Base-by-base conservation (phyloP, 2,113 vertebrate species). In the Myrmecophaga tridactyla region DNA sequence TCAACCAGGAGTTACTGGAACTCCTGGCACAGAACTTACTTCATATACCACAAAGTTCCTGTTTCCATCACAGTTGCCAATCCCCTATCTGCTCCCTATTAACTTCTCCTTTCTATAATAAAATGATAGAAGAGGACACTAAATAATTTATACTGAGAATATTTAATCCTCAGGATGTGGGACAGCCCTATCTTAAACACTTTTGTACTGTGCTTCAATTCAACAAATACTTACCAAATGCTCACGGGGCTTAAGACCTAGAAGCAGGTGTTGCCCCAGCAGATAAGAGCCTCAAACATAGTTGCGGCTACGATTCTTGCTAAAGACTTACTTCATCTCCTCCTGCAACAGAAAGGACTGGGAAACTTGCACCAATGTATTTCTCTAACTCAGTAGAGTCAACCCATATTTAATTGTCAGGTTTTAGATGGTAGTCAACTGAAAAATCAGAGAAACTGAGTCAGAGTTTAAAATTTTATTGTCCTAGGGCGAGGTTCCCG, bases 61-160 rank as follows among this genome's bases (percentile, higher is more conserved):
- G n/a, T 73, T 86, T 89, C 62, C 39, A 60, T 17, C 67, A 17
- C 21, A 70, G 67, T 69, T 70, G 18, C 69, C 69, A 89, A 76
- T 14, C 51, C 48, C 25, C 25, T 86, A 6, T 78, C 18, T 83
- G 23, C 31, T 41, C 29, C 41, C 53, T 58, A 1, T 80, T 81
- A 92, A 87, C 76, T 93, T 95, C 86, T 81, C 51, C 51, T 87
- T 94, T 94, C 62, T 80, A 36, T 53, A 63, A 77, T 60, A 15
- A 93, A 73, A 65, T 62, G 13, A 81, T 18, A 89, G 36, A 72
- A 83, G n/a, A 39, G 25, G 6, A 84, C 58, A 60, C 6, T 63
- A 77, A 77, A 65, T 63, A 53, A 34, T 83, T 86, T 95, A 31
- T 65, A 25, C 63, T 72, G 43, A 83, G 86, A 70, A 72, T 89